These are phyloP conservation scores for Brachyptera risi DNA, from an alignment of 2,888 invertebrate genomes.

Conservation along the genomic window DNA sequence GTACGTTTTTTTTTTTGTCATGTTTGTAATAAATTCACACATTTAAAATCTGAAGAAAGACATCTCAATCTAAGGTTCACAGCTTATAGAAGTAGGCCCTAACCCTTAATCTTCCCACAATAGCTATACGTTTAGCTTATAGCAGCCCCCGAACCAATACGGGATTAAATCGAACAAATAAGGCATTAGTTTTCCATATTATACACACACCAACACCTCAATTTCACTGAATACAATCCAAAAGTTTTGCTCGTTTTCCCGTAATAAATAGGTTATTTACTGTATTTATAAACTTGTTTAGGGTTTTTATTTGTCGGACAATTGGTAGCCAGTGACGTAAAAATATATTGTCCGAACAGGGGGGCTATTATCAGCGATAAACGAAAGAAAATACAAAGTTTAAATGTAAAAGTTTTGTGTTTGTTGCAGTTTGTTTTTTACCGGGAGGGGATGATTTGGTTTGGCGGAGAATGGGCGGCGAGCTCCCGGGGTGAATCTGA, in stretches of 20 bases:
- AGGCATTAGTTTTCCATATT: not conserved
- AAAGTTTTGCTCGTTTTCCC: not conserved
- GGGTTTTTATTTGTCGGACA: not conserved
- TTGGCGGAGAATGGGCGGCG: not conserved
- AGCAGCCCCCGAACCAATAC: not conserved
- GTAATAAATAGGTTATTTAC: constrained; percentile 16
- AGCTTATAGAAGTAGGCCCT: not conserved
- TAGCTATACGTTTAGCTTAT: constrained; percentile 1
- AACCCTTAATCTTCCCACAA: constrained; percentile 5
- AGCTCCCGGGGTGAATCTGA: not conserved
- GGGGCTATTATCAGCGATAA: not conserved
- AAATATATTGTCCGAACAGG: not conserved
- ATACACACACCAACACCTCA: not conserved
- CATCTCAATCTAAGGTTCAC: not conserved
- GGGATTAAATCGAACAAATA: constrained; percentile 6
- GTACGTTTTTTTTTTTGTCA: not conserved
- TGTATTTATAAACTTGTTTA: not conserved
- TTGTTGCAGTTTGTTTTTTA: not conserved
- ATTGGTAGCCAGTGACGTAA: not conserved
- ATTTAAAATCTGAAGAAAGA: not conserved
- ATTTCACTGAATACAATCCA: not conserved
- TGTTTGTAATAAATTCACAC: not conserved
- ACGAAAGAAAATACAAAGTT: not conserved
- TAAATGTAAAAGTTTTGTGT: not conserved
- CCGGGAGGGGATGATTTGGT: not conserved